phyloP scores from a whole-genome alignment of 2,797 vertebrate genomes.

The Pangasius macronema region DNA sequence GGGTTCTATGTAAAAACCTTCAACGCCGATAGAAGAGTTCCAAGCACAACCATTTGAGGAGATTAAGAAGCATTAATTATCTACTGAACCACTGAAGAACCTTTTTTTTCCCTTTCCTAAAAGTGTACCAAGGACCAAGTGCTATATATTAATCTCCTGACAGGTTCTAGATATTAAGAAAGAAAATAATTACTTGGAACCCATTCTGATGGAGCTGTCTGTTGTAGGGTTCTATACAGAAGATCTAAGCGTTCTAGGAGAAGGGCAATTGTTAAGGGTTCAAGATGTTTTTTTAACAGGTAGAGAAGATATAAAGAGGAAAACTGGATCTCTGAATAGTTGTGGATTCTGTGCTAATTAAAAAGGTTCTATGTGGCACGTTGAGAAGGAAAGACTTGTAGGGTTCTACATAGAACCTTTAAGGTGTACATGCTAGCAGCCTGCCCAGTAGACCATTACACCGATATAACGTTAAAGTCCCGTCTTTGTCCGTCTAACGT shows the following conservation, averaged over 20 bases:
- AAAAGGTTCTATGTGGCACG: not conserved
- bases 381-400: not conserved
- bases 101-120: not conserved
- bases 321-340: not conserved
- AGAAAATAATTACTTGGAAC: not conserved
- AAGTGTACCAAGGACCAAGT: not conserved
- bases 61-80: not conserved
- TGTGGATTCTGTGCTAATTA: not conserved
- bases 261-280: not conserved
- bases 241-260: not conserved
- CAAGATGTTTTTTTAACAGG: no score
- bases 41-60: not conserved
- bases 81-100: not conserved
- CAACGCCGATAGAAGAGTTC: not conserved
- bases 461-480: not conserved
- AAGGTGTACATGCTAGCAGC: not conserved
- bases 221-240: not conserved
- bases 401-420: not conserved
- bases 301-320: not conserved
- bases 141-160: not conserved
- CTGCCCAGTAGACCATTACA: not conserved
- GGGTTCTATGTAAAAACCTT: not conserved
- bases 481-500: not conserved
- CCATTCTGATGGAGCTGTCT: not conserved
- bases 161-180: not conserved